phyloP scores from a whole-genome alignment of 2,113 vertebrate species.

The Zosterops hypoxanthus region DNA sequence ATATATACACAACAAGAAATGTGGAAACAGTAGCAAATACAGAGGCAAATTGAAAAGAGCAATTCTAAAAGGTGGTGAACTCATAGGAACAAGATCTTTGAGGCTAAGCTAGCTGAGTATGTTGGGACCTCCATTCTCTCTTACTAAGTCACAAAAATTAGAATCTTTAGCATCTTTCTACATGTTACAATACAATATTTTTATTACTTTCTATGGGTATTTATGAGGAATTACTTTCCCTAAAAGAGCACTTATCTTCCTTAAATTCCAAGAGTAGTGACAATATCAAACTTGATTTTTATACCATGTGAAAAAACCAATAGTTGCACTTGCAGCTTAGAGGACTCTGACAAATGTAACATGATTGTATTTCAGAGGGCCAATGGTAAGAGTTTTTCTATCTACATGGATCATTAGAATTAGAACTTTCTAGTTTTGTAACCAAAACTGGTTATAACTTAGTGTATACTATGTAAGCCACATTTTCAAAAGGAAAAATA shows the following conservation, averaged over 20 bases:
- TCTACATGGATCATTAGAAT: not conserved
- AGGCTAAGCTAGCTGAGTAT: not conserved
- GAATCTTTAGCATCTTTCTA: not conserved
- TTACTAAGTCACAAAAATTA: not conserved
- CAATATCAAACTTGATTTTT: not conserved
- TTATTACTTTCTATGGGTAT: not conserved
- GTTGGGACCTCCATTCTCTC: not conserved
- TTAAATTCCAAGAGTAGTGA: not conserved
- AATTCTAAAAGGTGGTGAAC: not conserved
- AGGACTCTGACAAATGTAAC: not conserved
- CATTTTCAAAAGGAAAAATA: not conserved
- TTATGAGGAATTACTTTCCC: not conserved
- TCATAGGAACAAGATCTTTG: not conserved
- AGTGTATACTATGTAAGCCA: not conserved
- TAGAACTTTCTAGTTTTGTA: not conserved
- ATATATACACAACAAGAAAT: not conserved
- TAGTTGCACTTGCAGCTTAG: accelerated
- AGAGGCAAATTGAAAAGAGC: not conserved
- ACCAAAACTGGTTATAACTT: not conserved
- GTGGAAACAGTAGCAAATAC: not conserved
- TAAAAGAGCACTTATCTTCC: not conserved
- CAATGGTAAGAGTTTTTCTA: not conserved
- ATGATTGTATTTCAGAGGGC: not conserved
- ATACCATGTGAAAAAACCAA: accelerated
- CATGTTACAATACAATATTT: not conserved